These are phyloP conservation scores for Scaptodrosophila latifasciaeformis DNA, from an alignment of 2,888 invertebrate species.

Conservation along the genomic window DNA sequence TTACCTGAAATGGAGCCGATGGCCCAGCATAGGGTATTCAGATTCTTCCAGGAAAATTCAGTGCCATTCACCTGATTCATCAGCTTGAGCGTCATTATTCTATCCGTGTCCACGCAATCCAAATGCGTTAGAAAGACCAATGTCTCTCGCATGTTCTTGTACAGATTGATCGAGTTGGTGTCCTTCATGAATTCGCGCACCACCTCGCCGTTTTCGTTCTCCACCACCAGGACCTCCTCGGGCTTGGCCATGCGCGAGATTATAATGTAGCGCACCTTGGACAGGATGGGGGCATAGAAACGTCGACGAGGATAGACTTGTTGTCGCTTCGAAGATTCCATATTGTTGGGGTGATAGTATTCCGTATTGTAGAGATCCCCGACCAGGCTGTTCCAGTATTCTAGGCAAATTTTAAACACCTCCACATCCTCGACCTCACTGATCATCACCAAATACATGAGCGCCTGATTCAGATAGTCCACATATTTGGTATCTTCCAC, in stretches of 20 bases:
- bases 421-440: conserved; percentile 99
- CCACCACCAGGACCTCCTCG: conserved; percentile 99
- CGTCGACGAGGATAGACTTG: conserved; percentile 78
- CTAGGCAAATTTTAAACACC: conserved; percentile 99
- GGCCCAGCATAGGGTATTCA: conserved; percentile 99
- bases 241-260: conserved; percentile 99
- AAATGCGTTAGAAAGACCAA: conserved; percentile 98
- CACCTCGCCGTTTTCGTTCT: conserved; percentile 99
- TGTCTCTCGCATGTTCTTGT: conserved; percentile 99
- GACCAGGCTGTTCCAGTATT: conserved; percentile 97
- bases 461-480: conserved; percentile 86
- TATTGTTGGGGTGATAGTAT: conserved; percentile 78
- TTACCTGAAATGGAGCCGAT: conserved; percentile 97
- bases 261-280: conserved; percentile 96
- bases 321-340: conserved; percentile 69
- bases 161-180: conserved; percentile 98
- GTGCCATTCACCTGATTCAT: conserved; percentile 98
- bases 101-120: conserved; percentile 97
- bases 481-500: conserved; percentile 88
- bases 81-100: conserved; percentile 98
- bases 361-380: conserved; percentile 93
- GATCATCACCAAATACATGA: conserved; percentile 91
- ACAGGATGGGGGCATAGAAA: conserved; percentile 87
- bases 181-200: conserved; percentile 99
- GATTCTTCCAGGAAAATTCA: conserved; percentile 99